Conservation (phyloP, 2,888 invertebrate species). For the Polydrusus tereticollis region DNA sequence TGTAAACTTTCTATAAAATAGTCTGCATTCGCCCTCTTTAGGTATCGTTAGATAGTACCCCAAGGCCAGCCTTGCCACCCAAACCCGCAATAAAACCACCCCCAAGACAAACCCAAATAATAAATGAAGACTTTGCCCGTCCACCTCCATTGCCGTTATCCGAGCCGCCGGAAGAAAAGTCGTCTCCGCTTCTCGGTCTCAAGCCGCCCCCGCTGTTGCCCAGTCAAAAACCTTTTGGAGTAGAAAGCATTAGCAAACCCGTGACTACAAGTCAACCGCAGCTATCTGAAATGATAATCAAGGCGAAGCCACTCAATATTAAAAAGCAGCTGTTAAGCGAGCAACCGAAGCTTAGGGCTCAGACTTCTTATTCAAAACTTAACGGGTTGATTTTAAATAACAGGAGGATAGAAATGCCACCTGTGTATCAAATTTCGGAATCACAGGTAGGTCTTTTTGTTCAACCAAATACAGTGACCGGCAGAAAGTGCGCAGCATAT, state of each 20-base stretch:
- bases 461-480: background rate
- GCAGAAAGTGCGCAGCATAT: too few species aligned
- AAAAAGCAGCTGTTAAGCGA: conserved; percentile 87
- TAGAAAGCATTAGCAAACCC: conserved; percentile 23
- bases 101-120: conserved; percentile 67
- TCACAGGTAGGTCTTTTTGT: conserved; percentile 3
- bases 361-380: conserved; percentile 68
- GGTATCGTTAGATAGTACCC: conserved; percentile 52
- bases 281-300: conserved; percentile 70
- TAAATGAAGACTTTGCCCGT: conserved; percentile 54
- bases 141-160: conserved; percentile 69
- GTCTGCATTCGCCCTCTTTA: background rate
- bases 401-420: conserved; percentile 86
- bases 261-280: conserved; percentile 52
- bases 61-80: conserved; percentile 85
- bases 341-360: conserved; percentile 81
- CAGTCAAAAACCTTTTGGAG: conserved; percentile 49
- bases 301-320: conserved; percentile 86
- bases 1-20: too few species aligned
- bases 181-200: conserved; percentile 42
- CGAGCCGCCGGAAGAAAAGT: conserved; percentile 62
- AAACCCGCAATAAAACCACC: conserved; percentile 81
- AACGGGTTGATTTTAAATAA: conserved; percentile 77
- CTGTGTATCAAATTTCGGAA: conserved; percentile 81
- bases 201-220: conserved; percentile 42